Evolutionary conservation across 2,797 vertebrate genomes (phyloP).

Genomic region (Carcharodon carcharias): DNA sequence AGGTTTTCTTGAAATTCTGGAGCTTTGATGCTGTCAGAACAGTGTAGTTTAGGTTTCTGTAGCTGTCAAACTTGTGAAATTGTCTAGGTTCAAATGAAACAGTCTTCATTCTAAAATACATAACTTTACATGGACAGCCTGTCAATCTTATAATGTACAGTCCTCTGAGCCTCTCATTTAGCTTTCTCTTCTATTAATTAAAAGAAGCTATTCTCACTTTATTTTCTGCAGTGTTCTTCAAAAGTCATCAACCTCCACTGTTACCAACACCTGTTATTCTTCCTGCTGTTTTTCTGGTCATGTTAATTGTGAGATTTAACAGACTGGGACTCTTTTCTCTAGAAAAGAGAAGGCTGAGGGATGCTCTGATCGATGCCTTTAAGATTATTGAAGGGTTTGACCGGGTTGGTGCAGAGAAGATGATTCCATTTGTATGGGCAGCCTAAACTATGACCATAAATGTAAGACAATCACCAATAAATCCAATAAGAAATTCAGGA

Average conservation of each 20-base stretch:
- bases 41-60: neutral
- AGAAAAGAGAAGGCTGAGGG: neutral
- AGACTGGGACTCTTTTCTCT: neutral
- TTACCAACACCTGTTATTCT: neutral
- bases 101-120: neutral
- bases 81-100: neutral
- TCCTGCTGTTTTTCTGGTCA: neutral
- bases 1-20: slow-evolving; percentile 16
- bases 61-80: slow-evolving; percentile 22
- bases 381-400: neutral
- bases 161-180: slow-evolving; percentile 1
- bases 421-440: neutral
- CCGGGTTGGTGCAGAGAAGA: neutral
- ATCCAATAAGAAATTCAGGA: neutral
- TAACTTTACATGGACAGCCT: neutral
- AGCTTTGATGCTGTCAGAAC: slow-evolving; percentile 22
- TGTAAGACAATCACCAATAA: neutral
- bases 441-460: too few species aligned
- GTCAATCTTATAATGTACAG: neutral
- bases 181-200: neutral
- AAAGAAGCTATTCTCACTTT: neutral
- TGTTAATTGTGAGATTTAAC: neutral
- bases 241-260: neutral
- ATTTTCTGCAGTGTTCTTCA: neutral
- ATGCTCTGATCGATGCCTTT: neutral